Evolutionary conservation across 2,797 vertebrate genomes (phyloP), one percentile per base, ranked within the genome.

Genomic region (Melopsittacus undulatus): DNA sequence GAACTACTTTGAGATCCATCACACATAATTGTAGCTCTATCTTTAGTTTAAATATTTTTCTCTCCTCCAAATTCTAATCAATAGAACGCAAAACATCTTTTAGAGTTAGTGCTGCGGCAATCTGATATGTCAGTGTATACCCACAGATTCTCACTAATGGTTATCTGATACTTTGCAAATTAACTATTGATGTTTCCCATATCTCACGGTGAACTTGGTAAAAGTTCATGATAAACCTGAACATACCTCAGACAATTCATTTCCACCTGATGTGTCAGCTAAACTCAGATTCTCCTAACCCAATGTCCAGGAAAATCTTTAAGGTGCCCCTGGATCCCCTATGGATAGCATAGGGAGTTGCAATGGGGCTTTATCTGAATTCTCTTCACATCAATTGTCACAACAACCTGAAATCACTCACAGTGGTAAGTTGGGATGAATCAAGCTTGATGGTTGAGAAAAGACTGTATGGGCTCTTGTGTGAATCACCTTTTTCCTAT

Each of bases 1-100:
- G 56, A 94, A 92, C 77, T 89, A 62, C 83, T 95, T 93, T 77
- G 86, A 92, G 86, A 97, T 92, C 88, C 67, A 56, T 87, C 77
- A 86, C 70, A 89, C 52, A 69, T 96, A 96, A 95, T 94, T 95
- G 87, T 90, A 96, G 83, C 45, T 94, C 67, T 91, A 23, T 64
- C 74, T 95, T 90, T 49, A 81, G 43, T 72, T 82, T 87, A 90
- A 90, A 61, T 86, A 94, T 83, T 94, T 95, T 40, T 94, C 29
- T 38, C 66, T 94, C 77, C 51, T 94, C 68, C 45, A 90, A 91
- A 72, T 86, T 93, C 64, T 78, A 68, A 95, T 89, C 94, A 96
- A 89, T 89, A 94, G 78, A 80, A 92, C 82, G 34, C 32, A 90
- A 95, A 95, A 67, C 68, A 90, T 80, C 64, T 84, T 87, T 68